phyloP scores from a whole-genome alignment of 2,113 vertebrate genomes.

The Atlantisia rogersi region DNA sequence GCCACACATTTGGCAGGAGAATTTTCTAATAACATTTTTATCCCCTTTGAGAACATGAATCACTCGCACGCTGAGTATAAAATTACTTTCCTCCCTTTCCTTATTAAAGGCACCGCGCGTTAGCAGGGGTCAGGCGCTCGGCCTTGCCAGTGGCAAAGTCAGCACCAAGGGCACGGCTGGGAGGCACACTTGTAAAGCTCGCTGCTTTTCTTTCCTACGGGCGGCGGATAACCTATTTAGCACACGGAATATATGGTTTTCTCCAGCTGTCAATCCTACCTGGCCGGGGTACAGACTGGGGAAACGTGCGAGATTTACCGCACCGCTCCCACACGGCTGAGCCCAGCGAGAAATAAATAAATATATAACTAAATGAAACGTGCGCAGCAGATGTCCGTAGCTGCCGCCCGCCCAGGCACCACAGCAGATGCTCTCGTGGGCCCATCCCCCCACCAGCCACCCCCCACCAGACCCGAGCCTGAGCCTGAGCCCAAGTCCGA shows the following conservation, averaged over 20 bases:
- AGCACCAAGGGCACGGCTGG: conserved; percentile 49
- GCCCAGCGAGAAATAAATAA: neutral
- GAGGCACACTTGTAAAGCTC: conserved; percentile 50
- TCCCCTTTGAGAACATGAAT: conserved; percentile 65
- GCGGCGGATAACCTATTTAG: conserved; percentile 55
- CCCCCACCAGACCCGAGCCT: neutral
- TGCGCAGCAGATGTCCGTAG: neutral
- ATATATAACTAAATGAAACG: neutral
- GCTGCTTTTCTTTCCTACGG: conserved; percentile 34
- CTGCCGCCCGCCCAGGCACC: neutral
- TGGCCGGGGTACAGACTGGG: conserved; percentile 8
- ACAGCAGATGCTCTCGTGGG: neutral
- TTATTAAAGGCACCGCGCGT: conserved; percentile 61
- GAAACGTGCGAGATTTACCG: neutral
- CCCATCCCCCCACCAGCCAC: neutral
- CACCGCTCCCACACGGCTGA: neutral
- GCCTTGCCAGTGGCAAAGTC: conserved; percentile 67
- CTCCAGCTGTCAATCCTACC: conserved; percentile 66
- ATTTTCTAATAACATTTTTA: conserved; percentile 72
- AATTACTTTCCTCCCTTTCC: conserved; percentile 63
- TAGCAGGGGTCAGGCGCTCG: conserved; percentile 61
- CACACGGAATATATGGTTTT: conserved; percentile 25
- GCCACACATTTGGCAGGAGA: conserved; percentile 66
- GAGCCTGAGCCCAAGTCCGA: too few species aligned
- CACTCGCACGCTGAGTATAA: conserved; percentile 56